A percentile compares a stretch with the other conserved stretches of the same genome.
These are phyloP conservation scores for Alectoris magna DNA, from an alignment of 2,797 vertebrate species.

Conservation along the genomic window DNA sequence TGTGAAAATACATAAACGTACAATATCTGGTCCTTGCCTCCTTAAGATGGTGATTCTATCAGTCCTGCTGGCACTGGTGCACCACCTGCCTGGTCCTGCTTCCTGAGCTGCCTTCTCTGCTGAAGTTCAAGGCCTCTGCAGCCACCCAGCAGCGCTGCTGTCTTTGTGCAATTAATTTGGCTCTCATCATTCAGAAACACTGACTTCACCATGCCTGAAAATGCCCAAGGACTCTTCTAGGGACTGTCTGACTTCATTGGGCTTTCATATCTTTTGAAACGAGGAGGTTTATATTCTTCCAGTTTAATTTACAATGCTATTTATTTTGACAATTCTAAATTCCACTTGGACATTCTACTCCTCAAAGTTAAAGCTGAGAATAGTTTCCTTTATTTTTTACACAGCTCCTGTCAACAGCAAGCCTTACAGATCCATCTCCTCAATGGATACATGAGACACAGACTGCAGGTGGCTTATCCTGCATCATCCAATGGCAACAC, in stretches of 20 bases:
- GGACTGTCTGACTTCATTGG: neutral
- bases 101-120: neutral
- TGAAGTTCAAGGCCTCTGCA: rapidly evolving
- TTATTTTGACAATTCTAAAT: neutral
- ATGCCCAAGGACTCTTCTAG: neutral
- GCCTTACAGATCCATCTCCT: neutral
- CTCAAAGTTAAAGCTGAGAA: neutral
- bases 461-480: neutral
- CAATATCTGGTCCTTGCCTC: neutral
- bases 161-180: neutral
- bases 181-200: neutral
- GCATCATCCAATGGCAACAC: rapidly evolving
- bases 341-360: neutral
- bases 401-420: neutral
- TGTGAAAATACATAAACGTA: neutral
- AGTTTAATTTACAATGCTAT: neutral
- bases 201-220: neutral
- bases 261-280: neutral
- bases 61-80: neutral
- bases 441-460: neutral
- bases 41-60: neutral
- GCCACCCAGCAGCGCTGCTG: neutral
- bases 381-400: neutral
- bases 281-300: neutral
- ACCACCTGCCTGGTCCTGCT: neutral